Percentiles rank a stretch among this genome's conserved stretches.
These are phyloP conservation scores for Yoshiicerus persimilis DNA, from an alignment of 1,140 invertebrate genomes.

Conservation along the genomic window DNA sequence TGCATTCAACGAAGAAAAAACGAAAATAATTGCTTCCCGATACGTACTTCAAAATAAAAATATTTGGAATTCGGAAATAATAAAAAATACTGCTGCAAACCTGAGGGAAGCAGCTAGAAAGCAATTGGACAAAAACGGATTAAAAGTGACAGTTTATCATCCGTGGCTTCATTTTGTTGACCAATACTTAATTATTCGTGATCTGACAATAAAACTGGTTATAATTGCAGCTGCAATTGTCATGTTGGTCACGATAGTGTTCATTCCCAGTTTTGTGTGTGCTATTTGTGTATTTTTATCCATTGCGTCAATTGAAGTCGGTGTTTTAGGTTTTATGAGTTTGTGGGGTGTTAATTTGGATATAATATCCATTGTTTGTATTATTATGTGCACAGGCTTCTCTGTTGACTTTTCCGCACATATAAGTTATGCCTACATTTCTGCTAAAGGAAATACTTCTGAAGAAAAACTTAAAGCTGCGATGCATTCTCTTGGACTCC, in stretches of 20 bases:
- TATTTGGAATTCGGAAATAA: slow-evolving; percentile 82
- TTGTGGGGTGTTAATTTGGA: slow-evolving; percentile 92
- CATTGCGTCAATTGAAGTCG: slow-evolving; percentile 90
- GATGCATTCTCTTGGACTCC: slow-evolving; percentile 83
- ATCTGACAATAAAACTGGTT: slow-evolving; percentile 89
- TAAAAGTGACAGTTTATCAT: slow-evolving; percentile 74
- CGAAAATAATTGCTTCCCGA: slow-evolving; percentile 75
- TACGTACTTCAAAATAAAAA: slow-evolving; percentile 88
- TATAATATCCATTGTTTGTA: slow-evolving; percentile 94
- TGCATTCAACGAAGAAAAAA: slow-evolving; percentile 68
- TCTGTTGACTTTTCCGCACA: slow-evolving; percentile 59
- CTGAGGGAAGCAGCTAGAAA: slow-evolving; percentile 72
- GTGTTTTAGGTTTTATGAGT: slow-evolving; percentile 94
- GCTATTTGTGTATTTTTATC: slow-evolving; percentile 92
- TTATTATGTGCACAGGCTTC: slow-evolving; percentile 98
- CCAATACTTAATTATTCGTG: slow-evolving; percentile 87
- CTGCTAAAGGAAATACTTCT: slow-evolving; percentile 71
- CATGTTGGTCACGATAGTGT: slow-evolving; percentile 94
- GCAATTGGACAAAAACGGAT: slow-evolving; percentile 58
- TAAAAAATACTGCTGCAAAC: slow-evolving; percentile 84
- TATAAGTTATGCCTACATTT: slow-evolving; percentile 82
- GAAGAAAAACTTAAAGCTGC: slow-evolving; percentile 80
- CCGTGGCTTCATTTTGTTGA: slow-evolving; percentile 94
- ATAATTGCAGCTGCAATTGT: slow-evolving; percentile 86
- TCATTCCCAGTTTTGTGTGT: slow-evolving; percentile 90